These are phyloP conservation scores for Gambelia wislizenii DNA, from an alignment of 2,797 vertebrate species.

Conservation along the genomic window DNA sequence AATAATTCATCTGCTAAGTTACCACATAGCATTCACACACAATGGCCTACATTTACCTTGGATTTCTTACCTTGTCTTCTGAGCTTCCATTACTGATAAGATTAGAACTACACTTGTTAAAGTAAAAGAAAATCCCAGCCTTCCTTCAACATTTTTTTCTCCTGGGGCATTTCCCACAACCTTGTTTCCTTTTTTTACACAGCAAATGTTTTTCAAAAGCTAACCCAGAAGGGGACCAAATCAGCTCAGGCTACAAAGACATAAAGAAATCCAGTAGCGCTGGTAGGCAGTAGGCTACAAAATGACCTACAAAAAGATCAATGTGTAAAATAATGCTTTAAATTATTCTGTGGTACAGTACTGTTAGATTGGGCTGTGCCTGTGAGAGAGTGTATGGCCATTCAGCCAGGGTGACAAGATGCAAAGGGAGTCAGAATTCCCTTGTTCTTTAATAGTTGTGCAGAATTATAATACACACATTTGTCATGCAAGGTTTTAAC, in stretches of 20 bases:
- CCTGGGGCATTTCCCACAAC: background rate
- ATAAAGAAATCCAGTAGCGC: too few relatives aligned
- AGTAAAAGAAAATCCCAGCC: background rate
- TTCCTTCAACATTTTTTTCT: background rate
- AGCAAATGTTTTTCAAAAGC: background rate
- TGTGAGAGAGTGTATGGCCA: background rate
- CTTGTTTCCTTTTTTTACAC: background rate
- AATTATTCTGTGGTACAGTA: background rate
- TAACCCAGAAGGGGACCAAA: background rate
- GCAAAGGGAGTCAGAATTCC: background rate
- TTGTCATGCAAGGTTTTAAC: background rate
- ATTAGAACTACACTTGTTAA: constrained; percentile 11
- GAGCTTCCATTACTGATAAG: background rate
- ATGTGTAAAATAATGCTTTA: background rate
- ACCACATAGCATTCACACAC: constrained; percentile 6
- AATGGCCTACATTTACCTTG: background rate
- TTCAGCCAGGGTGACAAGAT: background rate
- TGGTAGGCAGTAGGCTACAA: background rate
- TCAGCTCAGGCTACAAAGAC: background rate
- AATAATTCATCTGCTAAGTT: constrained; percentile 42
- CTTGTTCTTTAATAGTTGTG: too few relatives aligned
- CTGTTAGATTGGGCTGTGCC: background rate
- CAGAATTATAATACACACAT: background rate
- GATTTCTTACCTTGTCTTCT: constrained; percentile 22
- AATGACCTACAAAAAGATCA: background rate